Percentiles rank a stretch among this genome's conserved stretches.
Conservation (phyloP, 2,888 invertebrate species). For the Ommatoiulus sabulosus region DNA sequence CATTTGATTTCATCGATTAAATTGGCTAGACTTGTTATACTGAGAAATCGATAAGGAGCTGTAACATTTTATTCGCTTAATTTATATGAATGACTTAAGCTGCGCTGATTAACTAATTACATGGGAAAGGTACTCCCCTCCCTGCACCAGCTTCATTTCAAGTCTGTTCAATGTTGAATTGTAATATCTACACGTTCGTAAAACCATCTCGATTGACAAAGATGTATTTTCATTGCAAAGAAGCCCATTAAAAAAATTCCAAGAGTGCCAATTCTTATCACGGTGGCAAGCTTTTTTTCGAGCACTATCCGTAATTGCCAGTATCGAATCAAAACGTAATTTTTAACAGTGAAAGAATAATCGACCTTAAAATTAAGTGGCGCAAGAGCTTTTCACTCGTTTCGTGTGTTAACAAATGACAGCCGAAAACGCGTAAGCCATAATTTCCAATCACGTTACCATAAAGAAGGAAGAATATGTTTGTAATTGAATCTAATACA, state of each 20-base stretch:
- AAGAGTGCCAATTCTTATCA: neutral
- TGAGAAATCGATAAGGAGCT: neutral
- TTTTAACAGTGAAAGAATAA: neutral
- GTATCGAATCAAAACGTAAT: neutral
- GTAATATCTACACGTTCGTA: neutral
- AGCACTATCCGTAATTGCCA: neutral
- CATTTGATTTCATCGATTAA: neutral
- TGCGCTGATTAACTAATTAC: neutral
- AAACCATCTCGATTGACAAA: neutral
- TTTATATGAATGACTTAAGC: neutral
- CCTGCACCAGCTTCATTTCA: too few relatives aligned
- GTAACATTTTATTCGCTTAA: neutral
- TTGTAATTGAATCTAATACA: neutral
- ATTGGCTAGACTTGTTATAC: neutral
- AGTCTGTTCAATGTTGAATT: too few relatives aligned
- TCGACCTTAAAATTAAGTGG: neutral
- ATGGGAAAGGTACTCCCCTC: neutral
- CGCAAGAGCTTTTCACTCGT: neutral
- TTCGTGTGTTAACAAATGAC: neutral
- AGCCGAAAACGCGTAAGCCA: neutral
- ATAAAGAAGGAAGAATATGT: neutral
- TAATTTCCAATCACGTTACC: conserved; percentile 31
- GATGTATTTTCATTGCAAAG: neutral
- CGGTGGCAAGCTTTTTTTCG: neutral
- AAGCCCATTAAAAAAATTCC: neutral